Conservation (phyloP, 1,140 invertebrate species). For the Phymastichus coffea region DNA sequence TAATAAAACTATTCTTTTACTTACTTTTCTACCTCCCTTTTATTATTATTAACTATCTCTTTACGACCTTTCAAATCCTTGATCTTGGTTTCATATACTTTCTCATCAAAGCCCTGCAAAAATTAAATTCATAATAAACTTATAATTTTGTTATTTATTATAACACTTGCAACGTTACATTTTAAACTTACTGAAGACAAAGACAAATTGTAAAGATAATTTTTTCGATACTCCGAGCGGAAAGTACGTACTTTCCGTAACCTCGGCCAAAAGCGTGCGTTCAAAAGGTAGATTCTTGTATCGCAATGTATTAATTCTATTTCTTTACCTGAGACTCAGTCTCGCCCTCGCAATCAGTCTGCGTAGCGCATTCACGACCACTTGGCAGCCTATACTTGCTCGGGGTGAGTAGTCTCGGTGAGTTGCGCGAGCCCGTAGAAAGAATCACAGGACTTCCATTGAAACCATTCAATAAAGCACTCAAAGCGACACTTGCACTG, state of each 20-base stretch:
- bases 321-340: too few relatives aligned
- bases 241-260: too few relatives aligned
- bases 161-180: too few relatives aligned
- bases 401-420: conserved; percentile 59
- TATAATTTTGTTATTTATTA: too few relatives aligned
- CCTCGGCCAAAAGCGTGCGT: too few relatives aligned
- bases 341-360: conserved; percentile 63
- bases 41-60: conserved; percentile 39
- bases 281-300: too few relatives aligned
- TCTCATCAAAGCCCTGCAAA: conserved; percentile 33
- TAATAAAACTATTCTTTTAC: conserved; percentile 9
- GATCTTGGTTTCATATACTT: conserved; percentile 30
- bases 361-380: conserved; percentile 66
- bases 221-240: too few relatives aligned
- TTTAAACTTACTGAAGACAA: too few relatives aligned
- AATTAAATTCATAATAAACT: too few relatives aligned
- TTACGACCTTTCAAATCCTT: conserved; percentile 43
- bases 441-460: conserved; percentile 16
- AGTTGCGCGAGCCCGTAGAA: conserved; percentile 11
- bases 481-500: conserved; percentile 18
- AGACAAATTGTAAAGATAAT: too few relatives aligned
- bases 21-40: conserved; percentile 48
- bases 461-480: conserved; percentile 36
- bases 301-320: too few relatives aligned
- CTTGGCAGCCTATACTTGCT: conserved; percentile 60